A percentile compares a stretch with the other conserved stretches of the same genome.
Conservation (phyloP, 2,888 invertebrate genomes). For the Stramonita haemastoma region DNA sequence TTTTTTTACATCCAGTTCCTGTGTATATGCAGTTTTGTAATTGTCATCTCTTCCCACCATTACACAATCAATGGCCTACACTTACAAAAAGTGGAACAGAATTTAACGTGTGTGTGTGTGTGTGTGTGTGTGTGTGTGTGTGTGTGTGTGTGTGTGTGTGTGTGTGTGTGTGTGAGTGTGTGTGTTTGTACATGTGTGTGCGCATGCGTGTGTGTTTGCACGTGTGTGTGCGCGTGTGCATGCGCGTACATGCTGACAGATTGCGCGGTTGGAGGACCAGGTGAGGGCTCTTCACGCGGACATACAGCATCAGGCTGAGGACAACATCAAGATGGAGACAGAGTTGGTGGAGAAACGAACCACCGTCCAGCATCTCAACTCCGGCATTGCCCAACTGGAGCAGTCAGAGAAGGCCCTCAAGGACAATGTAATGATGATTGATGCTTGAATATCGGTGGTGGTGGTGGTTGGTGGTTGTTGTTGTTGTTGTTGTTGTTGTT, state of each 20-base stretch:
- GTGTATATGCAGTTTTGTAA: too few relatives aligned
- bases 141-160: not conserved
- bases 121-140: too few relatives aligned
- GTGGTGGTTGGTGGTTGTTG: too few relatives aligned
- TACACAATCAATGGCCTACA: too few relatives aligned
- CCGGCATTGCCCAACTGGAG: slow-evolving; percentile 64
- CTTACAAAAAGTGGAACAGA: too few relatives aligned
- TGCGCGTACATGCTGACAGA: slow-evolving; percentile 48
- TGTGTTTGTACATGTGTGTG: not conserved
- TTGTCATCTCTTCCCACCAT: too few relatives aligned
- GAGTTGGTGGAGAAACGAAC: slow-evolving; percentile 61
- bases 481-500: too few relatives aligned
- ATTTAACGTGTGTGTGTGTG: slow-evolving; percentile 1
- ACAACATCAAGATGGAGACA: slow-evolving; percentile 60
- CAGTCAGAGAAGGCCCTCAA: slow-evolving; percentile 58
- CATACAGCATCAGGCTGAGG: slow-evolving; percentile 59
- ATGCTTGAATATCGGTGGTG: too few relatives aligned
- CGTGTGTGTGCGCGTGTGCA: not conserved
- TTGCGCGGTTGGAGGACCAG: slow-evolving; percentile 58
- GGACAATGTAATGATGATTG: not conserved
- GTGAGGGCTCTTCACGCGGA: slow-evolving; percentile 55
- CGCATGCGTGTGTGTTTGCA: not conserved
- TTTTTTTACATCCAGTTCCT: too few relatives aligned
- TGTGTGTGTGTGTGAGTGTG: not conserved
- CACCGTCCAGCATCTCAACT: slow-evolving; percentile 63